Evolutionary conservation across 2,888 invertebrate species (phyloP).

Genomic region (Melangyna quadrimaculata): DNA sequence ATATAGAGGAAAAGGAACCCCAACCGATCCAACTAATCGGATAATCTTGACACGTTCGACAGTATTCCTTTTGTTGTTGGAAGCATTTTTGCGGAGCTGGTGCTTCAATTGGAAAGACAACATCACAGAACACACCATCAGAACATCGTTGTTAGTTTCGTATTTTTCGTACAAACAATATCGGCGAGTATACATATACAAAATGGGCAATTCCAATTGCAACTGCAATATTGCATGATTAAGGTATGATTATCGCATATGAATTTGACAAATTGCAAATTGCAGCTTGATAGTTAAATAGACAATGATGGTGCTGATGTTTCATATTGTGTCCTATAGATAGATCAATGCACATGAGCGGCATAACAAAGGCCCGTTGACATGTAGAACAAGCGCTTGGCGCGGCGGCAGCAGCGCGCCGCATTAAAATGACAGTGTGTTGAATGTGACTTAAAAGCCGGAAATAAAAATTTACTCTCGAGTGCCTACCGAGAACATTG

Average conservation of each 20-base stretch:
- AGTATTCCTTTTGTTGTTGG: neutral
- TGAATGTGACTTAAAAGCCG: slow-evolving; percentile 66
- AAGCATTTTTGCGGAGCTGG: neutral
- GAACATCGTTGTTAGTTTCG: neutral
- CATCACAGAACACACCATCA: neutral
- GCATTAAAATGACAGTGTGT: neutral
- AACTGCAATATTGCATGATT: slow-evolving; percentile 61
- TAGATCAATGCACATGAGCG: slow-evolving; percentile 35
- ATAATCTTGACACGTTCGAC: slow-evolving; percentile 66
- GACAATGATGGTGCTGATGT: neutral
- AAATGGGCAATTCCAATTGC: slow-evolving; percentile 33
- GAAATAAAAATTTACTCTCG: slow-evolving; percentile 65
- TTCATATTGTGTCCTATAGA: neutral
- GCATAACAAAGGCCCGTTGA: slow-evolving; percentile 23
- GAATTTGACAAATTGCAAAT: slow-evolving; percentile 70
- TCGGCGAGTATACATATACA: too few relatives aligned
- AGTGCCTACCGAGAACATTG: neutral
- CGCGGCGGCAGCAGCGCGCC: neutral
- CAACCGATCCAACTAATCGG: slow-evolving; percentile 34
- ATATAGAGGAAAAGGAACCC: neutral
- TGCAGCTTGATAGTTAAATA: slow-evolving; percentile 49
- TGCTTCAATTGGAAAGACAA: neutral
- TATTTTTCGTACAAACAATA: too few relatives aligned
- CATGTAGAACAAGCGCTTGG: slow-evolving; percentile 17
- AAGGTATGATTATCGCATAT: slow-evolving; percentile 57